Percentiles rank a stretch among this genome's conserved stretches.
Evolutionary conservation across 2,113 vertebrate species (phyloP).

Genomic region (Danionella cerebrum): DNA sequence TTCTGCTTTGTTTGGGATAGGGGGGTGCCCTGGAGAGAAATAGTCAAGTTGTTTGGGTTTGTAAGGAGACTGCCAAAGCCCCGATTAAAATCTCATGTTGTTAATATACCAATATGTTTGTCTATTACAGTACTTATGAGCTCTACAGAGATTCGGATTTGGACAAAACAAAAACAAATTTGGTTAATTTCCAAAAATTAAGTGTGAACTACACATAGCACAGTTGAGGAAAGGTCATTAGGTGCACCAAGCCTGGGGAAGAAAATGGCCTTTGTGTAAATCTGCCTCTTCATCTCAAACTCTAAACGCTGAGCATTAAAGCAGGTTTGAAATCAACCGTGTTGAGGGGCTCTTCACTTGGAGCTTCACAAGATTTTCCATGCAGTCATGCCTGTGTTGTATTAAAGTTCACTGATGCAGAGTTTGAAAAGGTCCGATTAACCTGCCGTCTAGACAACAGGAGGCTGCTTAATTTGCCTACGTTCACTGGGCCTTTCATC

Average conservation of each 20-base stretch:
- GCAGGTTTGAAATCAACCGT: slow-evolving; percentile 8
- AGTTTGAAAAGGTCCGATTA: slow-evolving; percentile 33
- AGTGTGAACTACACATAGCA: neutral
- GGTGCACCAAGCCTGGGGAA: slow-evolving; percentile 7
- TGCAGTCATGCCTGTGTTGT: neutral
- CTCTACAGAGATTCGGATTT: too few relatives aligned
- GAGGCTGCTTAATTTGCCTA: slow-evolving; percentile 40
- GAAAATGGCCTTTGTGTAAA: slow-evolving; percentile 17
- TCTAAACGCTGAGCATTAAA: slow-evolving; percentile 7
- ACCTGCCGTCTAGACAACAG: slow-evolving; percentile 44
- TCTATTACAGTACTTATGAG: too few relatives aligned
- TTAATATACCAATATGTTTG: neutral
- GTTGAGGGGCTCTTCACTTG: slow-evolving; percentile 7
- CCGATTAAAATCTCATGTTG: neutral
- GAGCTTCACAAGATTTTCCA: slow-evolving; percentile 20
- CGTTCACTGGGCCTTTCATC: slow-evolving; percentile 39
- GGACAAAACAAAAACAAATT: too few relatives aligned
- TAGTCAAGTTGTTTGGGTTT: slow-evolving; percentile 16
- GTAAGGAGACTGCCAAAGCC: neutral
- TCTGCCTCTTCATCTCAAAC: neutral
- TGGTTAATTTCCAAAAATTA: slow-evolving; percentile 5
- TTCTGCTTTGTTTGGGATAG: slow-evolving; percentile 12
- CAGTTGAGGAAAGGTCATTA: neutral
- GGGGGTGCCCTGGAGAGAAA: neutral
- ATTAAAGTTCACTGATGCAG: slow-evolving; percentile 27